Percentiles rank a stretch among this genome's conserved stretches.
Evolutionary conservation across 1,140 invertebrate species (phyloP).

Genomic region (Pantala flavescens): DNA sequence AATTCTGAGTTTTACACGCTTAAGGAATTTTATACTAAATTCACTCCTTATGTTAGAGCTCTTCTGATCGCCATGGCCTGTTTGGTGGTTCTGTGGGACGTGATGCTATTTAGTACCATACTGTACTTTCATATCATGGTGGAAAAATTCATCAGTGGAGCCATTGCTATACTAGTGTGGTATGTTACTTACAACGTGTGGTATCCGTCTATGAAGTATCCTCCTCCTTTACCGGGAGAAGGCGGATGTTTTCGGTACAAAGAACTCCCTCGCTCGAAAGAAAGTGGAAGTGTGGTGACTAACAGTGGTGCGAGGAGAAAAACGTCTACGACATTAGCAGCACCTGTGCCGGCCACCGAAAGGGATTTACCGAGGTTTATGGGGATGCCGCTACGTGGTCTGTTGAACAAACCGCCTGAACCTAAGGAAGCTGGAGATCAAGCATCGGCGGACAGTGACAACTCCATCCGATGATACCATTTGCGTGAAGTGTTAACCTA

Average conservation of each 20-base stretch:
- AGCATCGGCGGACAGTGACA: too few species aligned
- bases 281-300: neutral
- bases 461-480: too few species aligned
- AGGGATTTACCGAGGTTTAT: neutral
- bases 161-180: slow-evolving; percentile 79
- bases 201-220: slow-evolving; percentile 59
- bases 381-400: neutral
- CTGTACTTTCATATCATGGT: slow-evolving; percentile 92
- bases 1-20: slow-evolving; percentile 58
- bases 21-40: slow-evolving; percentile 58
- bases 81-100: slow-evolving; percentile 79
- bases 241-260: neutral
- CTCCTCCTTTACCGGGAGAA: slow-evolving; percentile 27
- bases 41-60: slow-evolving; percentile 70
- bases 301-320: neutral
- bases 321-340: neutral
- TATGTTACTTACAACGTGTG: slow-evolving; percentile 80
- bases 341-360: neutral
- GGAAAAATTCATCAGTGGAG: slow-evolving; percentile 83
- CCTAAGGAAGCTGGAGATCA: too few species aligned
- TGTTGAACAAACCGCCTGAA: neutral
- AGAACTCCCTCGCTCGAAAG: neutral
- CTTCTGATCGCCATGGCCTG: slow-evolving; percentile 69
- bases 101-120: slow-evolving; percentile 85
- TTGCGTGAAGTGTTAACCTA: too few species aligned